These are phyloP conservation scores for Patiria miniata DNA, from an alignment of 35 echinoderm and acorn worm species.

Conservation along the genomic window DNA sequence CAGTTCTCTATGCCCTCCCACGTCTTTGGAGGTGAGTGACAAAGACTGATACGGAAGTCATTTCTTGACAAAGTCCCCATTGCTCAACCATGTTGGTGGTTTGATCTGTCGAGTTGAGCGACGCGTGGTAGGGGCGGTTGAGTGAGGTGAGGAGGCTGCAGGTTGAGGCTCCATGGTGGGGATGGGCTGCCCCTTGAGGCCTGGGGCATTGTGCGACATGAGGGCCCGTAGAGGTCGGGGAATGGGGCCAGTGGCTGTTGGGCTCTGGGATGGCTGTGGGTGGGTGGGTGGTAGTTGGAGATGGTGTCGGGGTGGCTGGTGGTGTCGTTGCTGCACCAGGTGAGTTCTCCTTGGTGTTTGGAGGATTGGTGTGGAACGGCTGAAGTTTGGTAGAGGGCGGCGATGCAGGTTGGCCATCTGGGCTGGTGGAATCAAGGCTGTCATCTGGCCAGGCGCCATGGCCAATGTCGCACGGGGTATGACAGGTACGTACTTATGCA, in stretches of 20 bases:
- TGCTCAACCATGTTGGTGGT: too few species aligned
- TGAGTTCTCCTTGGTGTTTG: not conserved
- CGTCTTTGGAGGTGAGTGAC: too few species aligned
- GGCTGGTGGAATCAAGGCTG: not conserved
- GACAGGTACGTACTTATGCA: conserved; percentile 21
- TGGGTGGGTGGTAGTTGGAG: not conserved
- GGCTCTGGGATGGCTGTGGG: not conserved
- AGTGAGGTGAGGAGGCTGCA: too few species aligned
- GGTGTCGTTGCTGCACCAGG: not conserved
- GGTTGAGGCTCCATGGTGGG: too few species aligned
- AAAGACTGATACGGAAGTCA: too few species aligned
- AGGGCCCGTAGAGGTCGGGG: not conserved
- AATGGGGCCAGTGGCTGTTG: not conserved
- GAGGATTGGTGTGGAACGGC: not conserved
- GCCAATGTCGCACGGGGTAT: conserved; percentile 17
- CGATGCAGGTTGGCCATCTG: not conserved
- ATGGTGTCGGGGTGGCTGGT: not conserved
- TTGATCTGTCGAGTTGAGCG: too few species aligned
- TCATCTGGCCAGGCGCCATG: not conserved
- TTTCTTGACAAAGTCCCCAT: too few species aligned
- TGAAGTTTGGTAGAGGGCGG: not conserved
- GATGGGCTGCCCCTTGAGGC: conserved; percentile 9
- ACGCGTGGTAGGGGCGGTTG: too few species aligned
- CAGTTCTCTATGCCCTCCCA: too few species aligned
- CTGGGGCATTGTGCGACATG: conserved; percentile 7